A percentile compares a stretch with the other conserved stretches of the same genome.
Conservation (phyloP, 2,888 invertebrate species). For the Cerceris rybyensis region DNA sequence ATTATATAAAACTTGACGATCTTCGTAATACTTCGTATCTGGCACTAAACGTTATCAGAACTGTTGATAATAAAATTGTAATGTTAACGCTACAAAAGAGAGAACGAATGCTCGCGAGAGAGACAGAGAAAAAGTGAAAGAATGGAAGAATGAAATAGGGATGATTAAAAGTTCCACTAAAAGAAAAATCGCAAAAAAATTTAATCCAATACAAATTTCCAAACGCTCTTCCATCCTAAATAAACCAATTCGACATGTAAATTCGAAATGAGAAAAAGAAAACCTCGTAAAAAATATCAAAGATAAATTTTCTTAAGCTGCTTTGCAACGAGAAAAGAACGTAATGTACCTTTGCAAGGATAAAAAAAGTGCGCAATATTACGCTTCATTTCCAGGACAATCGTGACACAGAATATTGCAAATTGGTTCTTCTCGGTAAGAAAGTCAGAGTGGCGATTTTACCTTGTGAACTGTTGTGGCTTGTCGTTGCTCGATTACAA, state of each 20-base stretch:
- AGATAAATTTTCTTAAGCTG: too few relatives aligned
- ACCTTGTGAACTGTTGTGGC: constrained; percentile 25
- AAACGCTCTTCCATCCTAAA: too few relatives aligned
- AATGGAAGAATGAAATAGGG: neutral
- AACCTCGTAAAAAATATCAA: too few relatives aligned
- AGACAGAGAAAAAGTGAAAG: neutral
- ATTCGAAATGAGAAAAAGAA: neutral
- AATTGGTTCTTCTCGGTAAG: constrained; percentile 1
- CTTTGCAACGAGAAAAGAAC: too few relatives aligned
- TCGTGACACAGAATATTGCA: constrained; percentile 27
- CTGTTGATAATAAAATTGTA: constrained; percentile 15
- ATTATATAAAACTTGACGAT: constrained; percentile 22
- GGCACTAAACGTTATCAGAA: constrained; percentile 19
- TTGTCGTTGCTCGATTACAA: constrained; percentile 8
- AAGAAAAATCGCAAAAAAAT: too few relatives aligned
- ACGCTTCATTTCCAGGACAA: neutral
- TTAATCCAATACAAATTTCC: too few relatives aligned
- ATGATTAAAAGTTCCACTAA: neutral
- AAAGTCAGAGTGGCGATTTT: constrained; percentile 6
- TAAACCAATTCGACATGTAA: neutral
- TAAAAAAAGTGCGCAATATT: neutral
- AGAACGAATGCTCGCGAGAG: constrained; percentile 9
- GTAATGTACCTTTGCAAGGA: too few relatives aligned
- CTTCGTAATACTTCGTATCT: constrained; percentile 16
- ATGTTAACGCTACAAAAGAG: neutral